Evolutionary conservation across 2,888 invertebrate genomes (phyloP).

Genomic region (Antitype chi): DNA sequence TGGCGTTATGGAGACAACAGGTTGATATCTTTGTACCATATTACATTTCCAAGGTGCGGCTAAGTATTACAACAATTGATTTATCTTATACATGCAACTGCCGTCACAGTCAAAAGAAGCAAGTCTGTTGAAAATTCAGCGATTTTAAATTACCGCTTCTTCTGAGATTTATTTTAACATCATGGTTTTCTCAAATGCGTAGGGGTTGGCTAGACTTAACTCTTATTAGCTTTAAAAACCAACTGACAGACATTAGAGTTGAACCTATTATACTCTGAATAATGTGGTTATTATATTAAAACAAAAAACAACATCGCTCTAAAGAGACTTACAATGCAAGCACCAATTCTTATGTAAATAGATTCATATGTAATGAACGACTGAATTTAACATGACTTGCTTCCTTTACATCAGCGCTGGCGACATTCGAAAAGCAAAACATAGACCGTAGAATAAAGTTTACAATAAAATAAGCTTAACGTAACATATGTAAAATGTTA

Average conservation of each 20-base stretch:
- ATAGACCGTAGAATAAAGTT: conserved; percentile 81
- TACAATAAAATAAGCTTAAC: conserved; percentile 81
- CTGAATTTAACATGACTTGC: conserved; percentile 39
- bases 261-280: not conserved
- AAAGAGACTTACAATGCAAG: conserved; percentile 36
- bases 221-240: not conserved
- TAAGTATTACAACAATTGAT: conserved; percentile 41
- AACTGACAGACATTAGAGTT: not conserved
- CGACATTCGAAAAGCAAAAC: conserved; percentile 81
- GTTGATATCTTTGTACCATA: conserved; percentile 48
- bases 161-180: not conserved
- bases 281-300: conserved; percentile 13
- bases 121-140: conserved; percentile 19
- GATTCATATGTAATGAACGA: conserved; percentile 11
- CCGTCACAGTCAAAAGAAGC: conserved; percentile 35
- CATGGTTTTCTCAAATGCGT: not conserved
- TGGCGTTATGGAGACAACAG: conserved; percentile 28
- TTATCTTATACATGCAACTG: conserved; percentile 38
- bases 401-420: conserved; percentile 28
- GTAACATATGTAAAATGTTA: conserved; percentile 84
- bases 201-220: not conserved
- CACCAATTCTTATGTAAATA: conserved; percentile 30
- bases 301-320: not conserved
- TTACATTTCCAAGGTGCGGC: conserved; percentile 60
- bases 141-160: not conserved